Evolutionary conservation across 2,888 invertebrate genomes (phyloP).

Genomic region (Ischnus inquisitorius): DNA sequence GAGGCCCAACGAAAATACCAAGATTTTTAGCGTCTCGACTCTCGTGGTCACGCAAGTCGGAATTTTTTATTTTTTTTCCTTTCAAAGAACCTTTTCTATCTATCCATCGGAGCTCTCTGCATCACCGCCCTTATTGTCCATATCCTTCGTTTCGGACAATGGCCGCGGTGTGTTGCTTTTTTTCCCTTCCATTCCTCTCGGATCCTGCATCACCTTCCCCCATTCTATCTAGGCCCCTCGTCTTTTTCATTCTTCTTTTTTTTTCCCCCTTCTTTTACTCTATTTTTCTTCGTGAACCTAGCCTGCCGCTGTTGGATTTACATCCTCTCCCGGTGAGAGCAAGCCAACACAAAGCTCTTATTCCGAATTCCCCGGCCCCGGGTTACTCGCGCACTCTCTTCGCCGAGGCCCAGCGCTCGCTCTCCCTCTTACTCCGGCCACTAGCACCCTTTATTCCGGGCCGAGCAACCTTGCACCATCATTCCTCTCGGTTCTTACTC

Average conservation of each 20-base stretch:
- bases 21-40: constrained; percentile 62
- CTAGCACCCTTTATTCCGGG: constrained; percentile 60
- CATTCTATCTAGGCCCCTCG: constrained; percentile 9
- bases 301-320: constrained; percentile 61
- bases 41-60: constrained; percentile 66
- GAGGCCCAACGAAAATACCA: constrained; percentile 64
- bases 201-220: constrained; percentile 35
- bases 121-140: constrained; percentile 64
- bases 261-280: constrained; percentile 11
- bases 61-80: constrained; percentile 31
- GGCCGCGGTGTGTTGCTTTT: constrained; percentile 41
- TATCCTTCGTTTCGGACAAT: constrained; percentile 68
- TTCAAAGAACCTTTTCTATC: constrained; percentile 42
- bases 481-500: constrained; percentile 51
- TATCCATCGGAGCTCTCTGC: constrained; percentile 46
- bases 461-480: constrained; percentile 32
- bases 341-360: constrained; percentile 65
- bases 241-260: constrained; percentile 21
- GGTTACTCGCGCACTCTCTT: constrained; percentile 32
- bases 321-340: constrained; percentile 54
- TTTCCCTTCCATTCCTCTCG: constrained; percentile 38
- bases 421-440: constrained; percentile 32
- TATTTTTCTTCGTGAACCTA: constrained; percentile 46
- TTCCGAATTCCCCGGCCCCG: constrained; percentile 69
- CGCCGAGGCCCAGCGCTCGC: constrained; percentile 19